Base-by-base conservation (phyloP, 2,888 invertebrate genomes). In the Apodemia zela region DNA sequence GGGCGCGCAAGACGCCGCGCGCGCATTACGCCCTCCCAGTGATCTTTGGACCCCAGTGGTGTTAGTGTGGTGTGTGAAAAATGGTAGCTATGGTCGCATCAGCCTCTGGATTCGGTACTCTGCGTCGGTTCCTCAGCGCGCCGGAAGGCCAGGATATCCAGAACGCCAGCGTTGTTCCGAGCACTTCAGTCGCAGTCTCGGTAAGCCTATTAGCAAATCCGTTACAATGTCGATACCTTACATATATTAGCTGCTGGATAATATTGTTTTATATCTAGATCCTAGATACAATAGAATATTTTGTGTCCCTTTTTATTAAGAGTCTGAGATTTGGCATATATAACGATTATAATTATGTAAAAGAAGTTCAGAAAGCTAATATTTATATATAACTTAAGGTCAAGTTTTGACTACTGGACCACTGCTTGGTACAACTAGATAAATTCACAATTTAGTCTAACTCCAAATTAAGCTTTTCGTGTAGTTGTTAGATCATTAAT, bases 31-130 rank as follows among this genome's bases (percentile, higher is more conserved):
- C 77, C 80, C 13, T 54, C 82, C 78, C 73, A 81, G 89, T 87
- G 86, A 87, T 88, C 87, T 67, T 74, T 80, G 76, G 76, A 70
- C 71, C 59, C 78, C 75, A 78, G 83, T 84, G 74, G 84, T 84
- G 74, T 74, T 74, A 81, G 86, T 81, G 77, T 67, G 67, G 77
- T 75, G 77, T 68, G 71, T 71, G 72, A 67, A 85, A 75, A 79
- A 91, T 90, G 90, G 89, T 91, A 80, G 89, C 90, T 66, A 91
- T 90, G 90, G 89, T 91, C 70, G 90, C 90, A 65, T 90, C 91
- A 66, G 90, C 91, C 72, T 89, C 90, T 72, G 91, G 91, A 79
- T 89, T 88, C 80, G 90, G 89, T 82, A 89, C 90, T 68, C 84
- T 90, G 71, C 89, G 91, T 82, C 87, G 91, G 71, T 90, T 89